Evolutionary conservation across 1,140 invertebrate genomes (phyloP).

Genomic region (Rhagoletis pomonella): DNA sequence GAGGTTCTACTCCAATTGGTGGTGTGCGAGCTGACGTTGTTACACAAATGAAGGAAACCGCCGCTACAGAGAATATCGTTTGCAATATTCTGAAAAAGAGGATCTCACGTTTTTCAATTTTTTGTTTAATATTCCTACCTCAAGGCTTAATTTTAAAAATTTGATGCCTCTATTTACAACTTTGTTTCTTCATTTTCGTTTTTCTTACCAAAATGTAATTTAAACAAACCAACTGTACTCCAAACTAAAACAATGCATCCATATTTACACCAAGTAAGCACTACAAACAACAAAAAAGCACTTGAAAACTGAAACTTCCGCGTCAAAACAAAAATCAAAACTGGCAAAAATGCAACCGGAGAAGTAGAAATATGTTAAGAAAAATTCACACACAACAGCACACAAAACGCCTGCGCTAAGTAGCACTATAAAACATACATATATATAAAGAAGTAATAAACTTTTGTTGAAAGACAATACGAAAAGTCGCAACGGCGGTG

Average conservation of each 20-base stretch:
- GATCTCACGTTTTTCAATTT: too few relatives aligned
- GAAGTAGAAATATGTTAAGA: slow-evolving; percentile 11
- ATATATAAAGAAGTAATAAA: slow-evolving; percentile 41
- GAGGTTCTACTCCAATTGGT: too few relatives aligned
- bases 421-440: slow-evolving; percentile 40
- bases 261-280: not conserved
- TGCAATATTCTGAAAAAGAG: too few relatives aligned
- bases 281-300: not conserved
- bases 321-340: slow-evolving; percentile 11
- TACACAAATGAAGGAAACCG: too few relatives aligned
- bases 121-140: too few relatives aligned
- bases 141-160: too few relatives aligned
- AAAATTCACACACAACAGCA: not conserved
- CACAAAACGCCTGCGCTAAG: not conserved
- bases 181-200: too few relatives aligned
- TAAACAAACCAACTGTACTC: not conserved
- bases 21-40: too few relatives aligned
- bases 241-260: not conserved
- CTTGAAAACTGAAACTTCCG: slow-evolving; percentile 23
- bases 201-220: too few relatives aligned
- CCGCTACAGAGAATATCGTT: too few relatives aligned
- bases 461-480: slow-evolving; percentile 51
- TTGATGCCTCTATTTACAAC: too few relatives aligned
- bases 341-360: not conserved
- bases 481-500: not conserved